Evolutionary conservation across 2,888 invertebrate species (phyloP).

Genomic region (Diabrotica balteata): DNA sequence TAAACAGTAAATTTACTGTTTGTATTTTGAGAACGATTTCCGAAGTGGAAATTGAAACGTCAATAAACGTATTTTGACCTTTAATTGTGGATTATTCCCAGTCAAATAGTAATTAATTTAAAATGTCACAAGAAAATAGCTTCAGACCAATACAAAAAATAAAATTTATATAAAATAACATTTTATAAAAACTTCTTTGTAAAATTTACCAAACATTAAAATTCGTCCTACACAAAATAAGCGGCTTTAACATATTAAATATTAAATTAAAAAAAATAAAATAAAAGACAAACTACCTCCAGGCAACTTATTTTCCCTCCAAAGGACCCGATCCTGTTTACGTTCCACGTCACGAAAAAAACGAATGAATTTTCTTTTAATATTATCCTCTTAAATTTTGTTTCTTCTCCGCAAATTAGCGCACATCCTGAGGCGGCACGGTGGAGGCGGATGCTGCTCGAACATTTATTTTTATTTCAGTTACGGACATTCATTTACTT

Average conservation of each 20-base stretch:
- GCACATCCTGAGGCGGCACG: neutral
- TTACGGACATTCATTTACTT: conserved; percentile 33
- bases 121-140: too few species aligned
- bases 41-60: too few species aligned
- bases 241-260: neutral
- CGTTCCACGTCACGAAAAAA: conserved; percentile 14
- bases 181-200: too few species aligned
- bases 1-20: too few species aligned
- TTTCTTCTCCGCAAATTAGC: conserved; percentile 30
- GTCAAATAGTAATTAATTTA: too few species aligned
- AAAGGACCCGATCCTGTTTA: neutral
- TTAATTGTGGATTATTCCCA: too few species aligned
- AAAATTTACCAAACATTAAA: too few species aligned
- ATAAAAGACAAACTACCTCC: neutral
- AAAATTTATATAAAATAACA: too few species aligned
- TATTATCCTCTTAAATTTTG: conserved; percentile 28
- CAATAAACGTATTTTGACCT: too few species aligned
- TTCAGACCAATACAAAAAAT: too few species aligned
- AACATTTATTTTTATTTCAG: conserved; percentile 37
- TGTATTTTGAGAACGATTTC: too few species aligned
- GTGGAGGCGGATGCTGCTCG: neutral
- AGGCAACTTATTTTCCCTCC: neutral
- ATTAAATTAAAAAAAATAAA: neutral
- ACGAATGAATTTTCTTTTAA: conserved; percentile 31
- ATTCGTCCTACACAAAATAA: too few species aligned